Evolutionary conservation across 2,113 vertebrate species (phyloP).

Genomic region (Mobula birostris): DNA sequence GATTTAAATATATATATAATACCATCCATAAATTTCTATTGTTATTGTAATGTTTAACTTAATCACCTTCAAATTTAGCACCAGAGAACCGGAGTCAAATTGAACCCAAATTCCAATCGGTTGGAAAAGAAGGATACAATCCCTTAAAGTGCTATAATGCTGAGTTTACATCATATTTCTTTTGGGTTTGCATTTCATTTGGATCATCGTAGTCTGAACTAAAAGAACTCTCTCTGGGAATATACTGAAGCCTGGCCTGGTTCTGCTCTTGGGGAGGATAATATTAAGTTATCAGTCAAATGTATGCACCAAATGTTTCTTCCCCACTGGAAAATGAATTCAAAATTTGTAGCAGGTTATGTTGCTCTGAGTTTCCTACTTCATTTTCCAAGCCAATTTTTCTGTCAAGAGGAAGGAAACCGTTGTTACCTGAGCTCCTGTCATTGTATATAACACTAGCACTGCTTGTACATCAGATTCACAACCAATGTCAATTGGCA

Average conservation of each 20-base stretch:
- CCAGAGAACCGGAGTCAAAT: background rate
- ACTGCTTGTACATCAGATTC: constrained; percentile 1
- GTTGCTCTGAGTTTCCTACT: constrained; percentile 1
- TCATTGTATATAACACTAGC: background rate
- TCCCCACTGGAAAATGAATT: background rate
- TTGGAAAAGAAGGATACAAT: constrained; percentile 7
- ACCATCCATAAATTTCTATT: background rate
- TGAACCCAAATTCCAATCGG: background rate
- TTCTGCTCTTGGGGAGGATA: constrained; percentile 4
- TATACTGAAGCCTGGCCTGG: background rate
- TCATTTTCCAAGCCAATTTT: background rate
- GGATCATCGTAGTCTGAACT: constrained; percentile 18
- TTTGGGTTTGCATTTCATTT: background rate
- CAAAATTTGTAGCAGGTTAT: background rate
- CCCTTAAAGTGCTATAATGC: constrained; percentile 9
- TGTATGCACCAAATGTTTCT: background rate
- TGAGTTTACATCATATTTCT: background rate
- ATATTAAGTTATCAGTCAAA: constrained; percentile 14
- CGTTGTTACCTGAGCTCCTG: background rate
- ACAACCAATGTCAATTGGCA: background rate
- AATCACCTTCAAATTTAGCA: too few species aligned
- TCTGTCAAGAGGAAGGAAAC: background rate
- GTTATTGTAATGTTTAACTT: background rate
- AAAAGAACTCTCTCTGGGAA: constrained; percentile 22
- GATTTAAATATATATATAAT: too few species aligned